phyloP scores from a whole-genome alignment of 2,113 vertebrate genomes.

The Chloroceryle aenea region DNA sequence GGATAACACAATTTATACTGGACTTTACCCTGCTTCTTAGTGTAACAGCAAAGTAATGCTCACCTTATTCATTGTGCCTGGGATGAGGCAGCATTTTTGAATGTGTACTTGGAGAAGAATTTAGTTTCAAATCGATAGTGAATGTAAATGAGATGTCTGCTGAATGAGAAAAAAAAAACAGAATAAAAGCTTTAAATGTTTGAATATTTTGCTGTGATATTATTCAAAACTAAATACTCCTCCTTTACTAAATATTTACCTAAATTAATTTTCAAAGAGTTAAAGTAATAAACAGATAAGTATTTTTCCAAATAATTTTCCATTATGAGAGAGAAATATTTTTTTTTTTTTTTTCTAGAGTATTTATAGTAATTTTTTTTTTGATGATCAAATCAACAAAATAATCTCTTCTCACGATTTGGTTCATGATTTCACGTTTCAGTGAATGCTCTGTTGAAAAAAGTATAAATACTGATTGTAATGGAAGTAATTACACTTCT shows the following conservation, averaged over 20 bases:
- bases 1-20: not conserved
- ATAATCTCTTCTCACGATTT: not conserved
- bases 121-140: not conserved
- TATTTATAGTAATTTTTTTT: not conserved
- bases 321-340: not conserved
- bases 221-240: not conserved
- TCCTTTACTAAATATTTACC: not conserved
- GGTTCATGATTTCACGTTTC: not conserved
- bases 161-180: not conserved
- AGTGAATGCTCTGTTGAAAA: not conserved
- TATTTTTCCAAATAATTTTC: not conserved
- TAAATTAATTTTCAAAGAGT: not conserved
- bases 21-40: not conserved
- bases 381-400: not conserved
- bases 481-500: not conserved
- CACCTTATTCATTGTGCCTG: not conserved
- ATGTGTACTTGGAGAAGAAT: not conserved
- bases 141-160: not conserved
- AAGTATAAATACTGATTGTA: not conserved
- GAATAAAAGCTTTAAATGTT: not conserved
- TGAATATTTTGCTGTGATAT: not conserved
- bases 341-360: not conserved
- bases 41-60: not conserved
- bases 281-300: not conserved
- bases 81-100: not conserved